Conservation (phyloP, 1,140 invertebrate genomes). For the Diachasmimorpha longicaudata region DNA sequence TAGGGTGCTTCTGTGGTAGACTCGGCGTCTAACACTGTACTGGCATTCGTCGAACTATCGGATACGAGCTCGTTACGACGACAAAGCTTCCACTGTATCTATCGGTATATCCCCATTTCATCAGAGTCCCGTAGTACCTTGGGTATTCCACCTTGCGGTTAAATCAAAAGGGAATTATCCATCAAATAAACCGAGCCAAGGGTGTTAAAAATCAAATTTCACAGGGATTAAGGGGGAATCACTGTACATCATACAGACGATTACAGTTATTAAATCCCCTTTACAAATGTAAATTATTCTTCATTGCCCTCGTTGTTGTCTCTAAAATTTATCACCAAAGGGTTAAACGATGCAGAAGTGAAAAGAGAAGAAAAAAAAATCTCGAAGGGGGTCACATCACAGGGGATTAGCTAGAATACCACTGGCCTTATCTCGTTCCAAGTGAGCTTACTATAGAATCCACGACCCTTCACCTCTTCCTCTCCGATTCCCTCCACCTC, state of each 20-base stretch:
- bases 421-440: constrained; percentile 10
- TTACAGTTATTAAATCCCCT: not conserved
- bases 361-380: not conserved
- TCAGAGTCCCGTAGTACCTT: not conserved
- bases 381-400: constrained; percentile 1
- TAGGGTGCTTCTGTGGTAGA: constrained; percentile 6
- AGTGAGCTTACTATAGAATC: constrained; percentile 2
- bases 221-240: not conserved
- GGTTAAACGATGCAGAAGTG: not conserved
- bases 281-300: not conserved
- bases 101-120: not conserved
- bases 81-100: constrained; percentile 9
- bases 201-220: not conserved
- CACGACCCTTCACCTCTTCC: not conserved
- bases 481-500: not conserved
- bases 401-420: constrained; percentile 1
- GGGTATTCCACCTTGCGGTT: not conserved
- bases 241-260: not conserved
- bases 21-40: not conserved
- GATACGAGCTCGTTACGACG: constrained; percentile 16
- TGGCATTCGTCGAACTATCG: constrained; percentile 17
- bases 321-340: not conserved
- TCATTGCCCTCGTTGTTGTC: not conserved
- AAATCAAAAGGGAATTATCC: constrained; percentile 1
- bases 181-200: not conserved